A percentile compares a stretch with the other conserved stretches of the same genome.
phyloP scores from a whole-genome alignment of 2,113 vertebrate species.

The Apistogramma diplotaenia region DNA sequence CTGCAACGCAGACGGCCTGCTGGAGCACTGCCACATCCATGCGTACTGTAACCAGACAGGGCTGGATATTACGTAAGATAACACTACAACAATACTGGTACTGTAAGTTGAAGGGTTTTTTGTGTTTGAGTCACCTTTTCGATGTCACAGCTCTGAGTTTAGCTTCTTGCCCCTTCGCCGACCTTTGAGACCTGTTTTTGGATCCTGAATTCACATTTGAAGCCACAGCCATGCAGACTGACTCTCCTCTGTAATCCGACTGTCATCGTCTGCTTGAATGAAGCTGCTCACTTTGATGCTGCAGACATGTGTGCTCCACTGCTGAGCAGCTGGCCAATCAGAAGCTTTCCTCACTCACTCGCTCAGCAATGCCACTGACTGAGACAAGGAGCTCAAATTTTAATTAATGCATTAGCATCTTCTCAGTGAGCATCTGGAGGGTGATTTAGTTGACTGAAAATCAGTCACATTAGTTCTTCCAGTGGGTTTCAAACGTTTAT shows the following conservation, averaged over 20 bases:
- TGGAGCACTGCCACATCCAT: constrained; percentile 82
- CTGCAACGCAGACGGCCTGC: constrained; percentile 74
- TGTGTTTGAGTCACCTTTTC: neutral
- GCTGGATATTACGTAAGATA: constrained; percentile 21
- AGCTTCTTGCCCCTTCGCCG: too few relatives aligned
- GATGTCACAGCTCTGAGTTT: too few relatives aligned
- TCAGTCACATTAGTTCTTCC: too few relatives aligned
- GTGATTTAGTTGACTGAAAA: too few relatives aligned
- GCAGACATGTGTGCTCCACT: too few relatives aligned
- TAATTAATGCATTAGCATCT: neutral
- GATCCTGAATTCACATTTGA: neutral
- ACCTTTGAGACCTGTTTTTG: neutral
- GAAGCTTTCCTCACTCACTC: neutral
- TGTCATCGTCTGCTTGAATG: too few relatives aligned
- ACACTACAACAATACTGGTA: neutral
- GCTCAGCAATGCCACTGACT: neutral
- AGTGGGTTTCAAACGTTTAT: too few relatives aligned
- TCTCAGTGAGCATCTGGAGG: too few relatives aligned
- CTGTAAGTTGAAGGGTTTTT: neutral
- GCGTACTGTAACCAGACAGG: constrained; percentile 67
- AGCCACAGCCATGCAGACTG: too few relatives aligned
- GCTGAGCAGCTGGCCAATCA: too few relatives aligned
- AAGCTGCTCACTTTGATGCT: too few relatives aligned
- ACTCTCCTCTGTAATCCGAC: too few relatives aligned
- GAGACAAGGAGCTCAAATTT: neutral